These are phyloP conservation scores for Bacillus rossius DNA, from an alignment of 1,140 invertebrate genomes.

Conservation along the genomic window DNA sequence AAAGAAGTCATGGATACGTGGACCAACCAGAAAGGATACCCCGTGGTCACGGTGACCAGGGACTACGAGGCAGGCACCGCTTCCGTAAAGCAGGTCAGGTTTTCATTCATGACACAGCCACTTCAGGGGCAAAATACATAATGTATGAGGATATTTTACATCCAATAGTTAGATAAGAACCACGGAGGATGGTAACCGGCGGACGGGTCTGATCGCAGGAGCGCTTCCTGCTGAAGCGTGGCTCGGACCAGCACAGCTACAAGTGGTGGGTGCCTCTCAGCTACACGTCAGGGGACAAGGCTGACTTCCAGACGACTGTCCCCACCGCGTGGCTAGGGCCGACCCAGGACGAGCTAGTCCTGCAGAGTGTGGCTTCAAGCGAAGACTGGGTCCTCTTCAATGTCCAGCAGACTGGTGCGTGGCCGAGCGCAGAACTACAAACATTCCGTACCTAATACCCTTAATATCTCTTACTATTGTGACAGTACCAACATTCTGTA, in stretches of 20 bases:
- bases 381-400: constrained; percentile 28
- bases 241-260: not conserved
- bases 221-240: too few species aligned
- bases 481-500: too few species aligned
- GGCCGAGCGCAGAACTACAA: not conserved
- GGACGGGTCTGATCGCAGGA: too few species aligned
- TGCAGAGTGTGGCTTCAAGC: constrained; percentile 10
- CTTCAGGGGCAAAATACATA: too few species aligned
- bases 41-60: constrained; percentile 40
- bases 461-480: too few species aligned
- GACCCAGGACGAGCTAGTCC: constrained; percentile 19
- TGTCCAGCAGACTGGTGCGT: constrained; percentile 23
- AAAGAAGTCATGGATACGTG: constrained; percentile 44
- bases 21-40: constrained; percentile 46
- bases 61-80: constrained; percentile 25
- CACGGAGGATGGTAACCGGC: too few species aligned
- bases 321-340: constrained; percentile 23
- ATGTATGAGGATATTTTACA: too few species aligned
- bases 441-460: not conserved
- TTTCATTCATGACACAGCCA: too few species aligned
- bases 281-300: constrained; percentile 22
- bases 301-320: constrained; percentile 15
- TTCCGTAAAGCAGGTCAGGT: constrained; percentile 12
- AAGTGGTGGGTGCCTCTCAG: constrained; percentile 25
- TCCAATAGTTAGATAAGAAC: too few species aligned